Percentiles rank a stretch among this genome's conserved stretches.
These are phyloP conservation scores for Lemur catta DNA, from an alignment of 2,797 vertebrate genomes.

Conservation along the genomic window DNA sequence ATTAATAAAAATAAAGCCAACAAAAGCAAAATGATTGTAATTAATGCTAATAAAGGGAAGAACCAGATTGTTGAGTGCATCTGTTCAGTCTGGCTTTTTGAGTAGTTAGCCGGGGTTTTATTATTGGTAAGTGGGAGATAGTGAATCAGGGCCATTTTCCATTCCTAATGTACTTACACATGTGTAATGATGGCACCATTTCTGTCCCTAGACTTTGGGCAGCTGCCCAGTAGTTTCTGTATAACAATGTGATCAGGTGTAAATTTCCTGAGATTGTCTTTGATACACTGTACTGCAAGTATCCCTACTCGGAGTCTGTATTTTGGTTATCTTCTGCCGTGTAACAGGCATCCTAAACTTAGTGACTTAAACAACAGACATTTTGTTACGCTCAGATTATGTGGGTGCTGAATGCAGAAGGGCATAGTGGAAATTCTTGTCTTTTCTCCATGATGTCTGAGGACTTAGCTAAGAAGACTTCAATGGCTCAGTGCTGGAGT, in stretches of 20 bases:
- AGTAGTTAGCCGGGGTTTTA: constrained; percentile 47
- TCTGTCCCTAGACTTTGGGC: neutral
- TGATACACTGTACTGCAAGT: neutral
- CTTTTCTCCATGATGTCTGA: neutral
- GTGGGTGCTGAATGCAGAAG: neutral
- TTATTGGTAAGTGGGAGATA: neutral
- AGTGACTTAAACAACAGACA: neutral
- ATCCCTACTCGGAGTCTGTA: neutral
- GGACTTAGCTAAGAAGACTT: neutral
- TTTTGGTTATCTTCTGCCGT: neutral
- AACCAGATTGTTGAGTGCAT: constrained; percentile 57
- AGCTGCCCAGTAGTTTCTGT: constrained; percentile 1
- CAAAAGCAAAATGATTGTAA: constrained; percentile 56
- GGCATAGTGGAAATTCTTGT: neutral
- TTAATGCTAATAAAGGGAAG: constrained; percentile 59
- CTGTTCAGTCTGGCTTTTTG: constrained; percentile 47
- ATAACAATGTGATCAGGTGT: neutral
- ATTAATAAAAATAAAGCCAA: constrained; percentile 65
- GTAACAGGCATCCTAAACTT: neutral
- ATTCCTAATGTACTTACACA: neutral
- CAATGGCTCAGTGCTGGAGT: neutral
- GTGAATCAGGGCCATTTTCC: neutral
- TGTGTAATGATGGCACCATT: neutral
- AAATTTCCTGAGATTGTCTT: neutral
- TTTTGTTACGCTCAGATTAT: neutral